Evolutionary conservation across 2,113 vertebrate species (phyloP).

Genomic region (Recurvirostra avosetta): DNA sequence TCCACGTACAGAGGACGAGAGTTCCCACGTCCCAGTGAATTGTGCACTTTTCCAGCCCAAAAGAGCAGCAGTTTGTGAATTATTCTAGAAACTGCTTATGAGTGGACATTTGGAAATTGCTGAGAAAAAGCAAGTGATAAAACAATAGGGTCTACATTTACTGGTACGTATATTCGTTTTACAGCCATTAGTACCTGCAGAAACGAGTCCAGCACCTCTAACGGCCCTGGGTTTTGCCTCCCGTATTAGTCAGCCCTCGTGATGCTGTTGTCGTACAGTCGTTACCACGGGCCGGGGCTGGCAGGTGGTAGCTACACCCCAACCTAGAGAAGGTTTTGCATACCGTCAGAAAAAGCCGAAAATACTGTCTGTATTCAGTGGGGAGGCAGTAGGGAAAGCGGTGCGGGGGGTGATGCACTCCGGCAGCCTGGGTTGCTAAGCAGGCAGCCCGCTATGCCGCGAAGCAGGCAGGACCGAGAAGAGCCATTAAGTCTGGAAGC

Average conservation of each 20-base stretch:
- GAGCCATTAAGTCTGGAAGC: constrained; percentile 8
- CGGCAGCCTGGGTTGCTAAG: constrained; percentile 19
- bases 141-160: not conserved
- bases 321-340: not conserved
- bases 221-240: not conserved
- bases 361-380: fast-evolving
- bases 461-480: not conserved
- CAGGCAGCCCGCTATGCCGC: not conserved
- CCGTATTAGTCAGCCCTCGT: not conserved
- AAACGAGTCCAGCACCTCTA: not conserved
- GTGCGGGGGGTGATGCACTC: not conserved
- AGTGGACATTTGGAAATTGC: not conserved
- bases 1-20: not conserved
- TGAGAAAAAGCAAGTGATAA: not conserved
- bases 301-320: not conserved
- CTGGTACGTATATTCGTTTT: not conserved
- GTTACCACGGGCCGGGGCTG: not conserved
- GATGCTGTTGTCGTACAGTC: not conserved
- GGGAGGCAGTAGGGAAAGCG: not conserved
- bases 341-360: not conserved
- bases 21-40: not conserved
- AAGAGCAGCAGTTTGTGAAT: not conserved
- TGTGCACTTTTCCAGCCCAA: not conserved
- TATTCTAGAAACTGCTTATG: not conserved
- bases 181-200: not conserved